Percentiles rank a stretch among this genome's conserved stretches.
Conservation (phyloP, 2,797 vertebrate genomes). For the Phataginus tetradactyla region DNA sequence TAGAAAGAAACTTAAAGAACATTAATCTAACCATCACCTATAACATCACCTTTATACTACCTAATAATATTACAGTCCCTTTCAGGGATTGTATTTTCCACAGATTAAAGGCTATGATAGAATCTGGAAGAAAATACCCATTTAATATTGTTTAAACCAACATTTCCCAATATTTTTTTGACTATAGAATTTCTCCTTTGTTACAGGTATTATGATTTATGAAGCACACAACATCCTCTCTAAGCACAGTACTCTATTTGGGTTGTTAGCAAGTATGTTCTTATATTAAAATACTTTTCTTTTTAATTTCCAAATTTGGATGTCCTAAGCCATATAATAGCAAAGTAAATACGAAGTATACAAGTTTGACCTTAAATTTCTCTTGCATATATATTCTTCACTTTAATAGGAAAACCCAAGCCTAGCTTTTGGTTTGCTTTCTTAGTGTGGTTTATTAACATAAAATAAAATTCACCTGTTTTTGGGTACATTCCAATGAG, state of each 20-base stretch:
- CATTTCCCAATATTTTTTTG: neutral
- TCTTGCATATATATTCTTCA: neutral
- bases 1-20: neutral
- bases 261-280: neutral
- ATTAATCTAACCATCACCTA: neutral
- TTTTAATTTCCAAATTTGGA: neutral
- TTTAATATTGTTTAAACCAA: neutral
- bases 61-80: neutral
- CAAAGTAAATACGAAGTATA: neutral
- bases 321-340: neutral
- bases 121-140: neutral
- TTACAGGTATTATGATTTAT: neutral
- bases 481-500: neutral
- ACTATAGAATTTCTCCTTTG: neutral
- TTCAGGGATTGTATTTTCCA: neutral
- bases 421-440: neutral
- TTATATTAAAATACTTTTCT: neutral
- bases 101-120: neutral
- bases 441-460: neutral
- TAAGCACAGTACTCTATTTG: neutral
- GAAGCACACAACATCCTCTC: neutral
- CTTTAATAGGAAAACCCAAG: neutral
- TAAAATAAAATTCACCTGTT: neutral
- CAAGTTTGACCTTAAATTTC: neutral
- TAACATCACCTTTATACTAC: neutral